Conservation (phyloP, 2,888 invertebrate genomes). For the Melikaiella ostensackeni region DNA sequence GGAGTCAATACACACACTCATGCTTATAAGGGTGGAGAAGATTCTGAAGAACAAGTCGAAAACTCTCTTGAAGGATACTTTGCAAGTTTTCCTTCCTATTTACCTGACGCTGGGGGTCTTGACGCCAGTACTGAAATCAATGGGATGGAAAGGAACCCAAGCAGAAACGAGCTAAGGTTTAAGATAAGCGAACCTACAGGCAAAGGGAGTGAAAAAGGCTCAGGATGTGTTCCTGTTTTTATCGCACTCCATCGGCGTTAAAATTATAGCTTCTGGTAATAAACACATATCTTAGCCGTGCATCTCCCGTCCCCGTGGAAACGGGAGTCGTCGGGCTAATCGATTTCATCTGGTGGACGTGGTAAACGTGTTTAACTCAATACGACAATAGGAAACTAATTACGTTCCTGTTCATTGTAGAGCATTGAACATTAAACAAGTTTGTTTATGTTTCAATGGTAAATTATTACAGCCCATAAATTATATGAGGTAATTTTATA, state of each 20-base stretch:
- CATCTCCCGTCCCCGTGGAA: slow-evolving; percentile 46
- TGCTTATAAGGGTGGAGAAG: slow-evolving; percentile 28
- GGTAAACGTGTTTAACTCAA: slow-evolving; percentile 20
- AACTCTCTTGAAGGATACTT: slow-evolving; percentile 68
- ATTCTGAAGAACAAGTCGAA: slow-evolving; percentile 54
- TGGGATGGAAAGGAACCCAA: slow-evolving; percentile 71
- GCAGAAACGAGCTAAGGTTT: slow-evolving; percentile 67
- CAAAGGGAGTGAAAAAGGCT: slow-evolving; percentile 42
- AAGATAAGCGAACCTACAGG: slow-evolving; percentile 58
- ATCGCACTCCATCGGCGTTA: slow-evolving; percentile 56
- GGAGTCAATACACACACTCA: too few relatives aligned
- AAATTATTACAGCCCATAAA: neutral
- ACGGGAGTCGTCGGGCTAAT: slow-evolving; percentile 49
- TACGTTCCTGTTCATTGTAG: neutral
- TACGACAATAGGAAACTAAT: slow-evolving; percentile 39
- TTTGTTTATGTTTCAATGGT: neutral
- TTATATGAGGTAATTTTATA: neutral
- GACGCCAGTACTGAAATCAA: slow-evolving; percentile 65
- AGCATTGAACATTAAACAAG: neutral
- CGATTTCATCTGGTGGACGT: slow-evolving; percentile 48
- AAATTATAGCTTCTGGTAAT: slow-evolving; percentile 62
- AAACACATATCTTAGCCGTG: slow-evolving; percentile 58
- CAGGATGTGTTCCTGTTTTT: slow-evolving; percentile 59
- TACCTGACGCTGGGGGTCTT: slow-evolving; percentile 67
- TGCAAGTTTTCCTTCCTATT: slow-evolving; percentile 72